These are phyloP conservation scores for Bradypodion ventrale DNA, from an alignment of 2,797 vertebrate genomes.

Conservation along the genomic window DNA sequence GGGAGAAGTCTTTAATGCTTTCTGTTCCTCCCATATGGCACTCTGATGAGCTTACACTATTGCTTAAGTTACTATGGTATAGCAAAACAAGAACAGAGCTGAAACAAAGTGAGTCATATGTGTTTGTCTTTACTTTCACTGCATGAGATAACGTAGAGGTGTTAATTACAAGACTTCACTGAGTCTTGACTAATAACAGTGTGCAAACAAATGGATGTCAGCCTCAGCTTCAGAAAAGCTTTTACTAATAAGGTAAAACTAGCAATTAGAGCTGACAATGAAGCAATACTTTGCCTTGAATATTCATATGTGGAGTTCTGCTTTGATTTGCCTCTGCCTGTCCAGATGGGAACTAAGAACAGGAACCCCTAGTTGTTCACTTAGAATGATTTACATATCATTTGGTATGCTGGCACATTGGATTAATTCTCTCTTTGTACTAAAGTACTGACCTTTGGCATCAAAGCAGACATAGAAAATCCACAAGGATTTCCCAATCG, in stretches of 20 bases:
- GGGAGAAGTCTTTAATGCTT: constrained; percentile 68
- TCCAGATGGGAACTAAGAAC: constrained; percentile 73
- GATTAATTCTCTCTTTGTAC: constrained; percentile 79
- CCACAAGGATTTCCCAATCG: constrained; percentile 69
- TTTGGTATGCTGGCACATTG: constrained; percentile 70
- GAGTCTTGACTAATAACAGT: constrained; percentile 83
- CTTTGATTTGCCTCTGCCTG: constrained; percentile 72
- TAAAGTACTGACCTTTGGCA: constrained; percentile 77
- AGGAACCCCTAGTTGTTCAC: constrained; percentile 71
- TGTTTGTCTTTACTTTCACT: constrained; percentile 80
- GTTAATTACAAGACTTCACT: constrained; percentile 83
- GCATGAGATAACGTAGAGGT: constrained; percentile 82
- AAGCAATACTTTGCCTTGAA: constrained; percentile 77
- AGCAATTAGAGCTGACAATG: constrained; percentile 80
- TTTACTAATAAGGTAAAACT: constrained; percentile 82
- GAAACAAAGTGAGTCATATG: constrained; percentile 81
- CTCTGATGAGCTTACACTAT: constrained; percentile 75
- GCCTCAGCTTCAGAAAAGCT: constrained; percentile 78
- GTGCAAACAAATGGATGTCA: constrained; percentile 83
- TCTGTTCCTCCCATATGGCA: constrained; percentile 73
- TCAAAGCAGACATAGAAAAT: constrained; percentile 73
- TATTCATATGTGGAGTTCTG: constrained; percentile 78
- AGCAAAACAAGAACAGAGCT: constrained; percentile 80
- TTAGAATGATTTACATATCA: constrained; percentile 76
- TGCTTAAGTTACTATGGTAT: constrained; percentile 76